Base-by-base conservation (phyloP, 2,888 invertebrate genomes). In the Nowickia ferox region DNA sequence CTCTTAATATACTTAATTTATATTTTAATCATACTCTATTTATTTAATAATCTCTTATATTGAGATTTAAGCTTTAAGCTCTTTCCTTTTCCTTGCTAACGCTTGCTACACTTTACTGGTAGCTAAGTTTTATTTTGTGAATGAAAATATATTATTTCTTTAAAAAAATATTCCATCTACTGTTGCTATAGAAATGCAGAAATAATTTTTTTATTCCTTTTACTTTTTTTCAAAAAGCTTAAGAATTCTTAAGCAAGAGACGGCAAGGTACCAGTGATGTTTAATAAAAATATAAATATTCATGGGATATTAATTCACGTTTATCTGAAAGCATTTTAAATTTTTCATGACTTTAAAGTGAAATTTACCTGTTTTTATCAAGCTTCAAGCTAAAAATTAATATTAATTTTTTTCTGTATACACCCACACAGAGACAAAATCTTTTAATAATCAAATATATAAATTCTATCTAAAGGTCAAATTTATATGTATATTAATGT, bases 291-390 rank as follows among this genome's bases (percentile, higher is more conserved):
- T 22, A 68, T 66, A 69, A 75, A 84, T 59, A 69, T 17, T 61
- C 53, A 38, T 48, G 30, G 2, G 3, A 72, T 40, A 30, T 30
- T 30, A 30, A 46, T 17, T 66, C 81, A 59, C 79, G 82, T 78
- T 82, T 85, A 85, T 65, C 78, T 75, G 71, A 63, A 46, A 82
- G 71, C 63, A 59, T 75, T 75, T 84, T 65, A 57, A 69, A 48
- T 61, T 59, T 42, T 61, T 72, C 44, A 63, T 57, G 57, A 79
- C 22, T 82, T 69, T 55, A 75, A 75, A 74, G 42, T 57, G 53
- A 75, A 66, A 38, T 42, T n/a, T 38, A 42, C 51, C 30, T 42
- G 46, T 59, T 30, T 75, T 51, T 75, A 46, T 53, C 51, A 51
- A 46, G 9, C n/a, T 51, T 71, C 44, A 71, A 17, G 55, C 51